Conservation (phyloP, 2,113 vertebrate genomes). For the Dicentrarchus labrax region DNA sequence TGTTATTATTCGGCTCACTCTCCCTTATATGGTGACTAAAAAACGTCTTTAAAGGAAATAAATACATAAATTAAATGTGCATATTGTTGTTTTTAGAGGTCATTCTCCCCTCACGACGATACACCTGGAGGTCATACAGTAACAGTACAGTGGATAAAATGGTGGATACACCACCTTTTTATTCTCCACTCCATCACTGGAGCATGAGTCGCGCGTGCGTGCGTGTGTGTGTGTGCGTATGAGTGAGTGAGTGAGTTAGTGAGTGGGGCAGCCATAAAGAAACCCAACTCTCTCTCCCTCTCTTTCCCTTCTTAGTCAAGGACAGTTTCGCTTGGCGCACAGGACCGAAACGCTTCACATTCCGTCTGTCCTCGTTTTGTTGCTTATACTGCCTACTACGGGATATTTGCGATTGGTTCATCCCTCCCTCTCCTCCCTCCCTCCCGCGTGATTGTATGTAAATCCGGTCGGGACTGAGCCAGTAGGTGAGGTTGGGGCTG, state of each 20-base stretch:
- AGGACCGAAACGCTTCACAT: slow-evolving; percentile 30
- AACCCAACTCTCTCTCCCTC: slow-evolving; percentile 6
- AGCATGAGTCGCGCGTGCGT: too few species aligned
- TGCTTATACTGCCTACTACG: slow-evolving; percentile 53
- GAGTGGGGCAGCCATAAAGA: slow-evolving; percentile 20
- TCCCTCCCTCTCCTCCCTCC: slow-evolving; percentile 26
- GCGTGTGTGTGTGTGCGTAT: neutral
- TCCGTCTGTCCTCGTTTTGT: slow-evolving; percentile 52
- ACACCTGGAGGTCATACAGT: slow-evolving; percentile 24
- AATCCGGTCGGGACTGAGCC: slow-evolving; percentile 76
- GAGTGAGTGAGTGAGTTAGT: neutral
- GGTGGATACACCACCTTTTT: neutral
- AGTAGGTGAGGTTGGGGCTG: slow-evolving; percentile 80
- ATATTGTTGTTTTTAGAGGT: neutral
- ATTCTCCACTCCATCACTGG: slow-evolving; percentile 14
- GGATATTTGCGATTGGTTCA: slow-evolving; percentile 78
- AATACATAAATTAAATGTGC: neutral
- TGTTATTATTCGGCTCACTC: neutral
- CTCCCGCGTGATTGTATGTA: slow-evolving; percentile 79
- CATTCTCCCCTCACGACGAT: neutral
- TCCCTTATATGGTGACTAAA: neutral
- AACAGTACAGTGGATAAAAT: slow-evolving; percentile 12
- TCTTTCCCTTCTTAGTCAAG: slow-evolving; percentile 6
- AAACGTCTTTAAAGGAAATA: neutral
- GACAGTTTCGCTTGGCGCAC: slow-evolving; percentile 46